Evolutionary conservation across 2,888 invertebrate genomes (phyloP), one percentile per base, ranked within the genome.

Genomic region (Norana najaformis): DNA sequence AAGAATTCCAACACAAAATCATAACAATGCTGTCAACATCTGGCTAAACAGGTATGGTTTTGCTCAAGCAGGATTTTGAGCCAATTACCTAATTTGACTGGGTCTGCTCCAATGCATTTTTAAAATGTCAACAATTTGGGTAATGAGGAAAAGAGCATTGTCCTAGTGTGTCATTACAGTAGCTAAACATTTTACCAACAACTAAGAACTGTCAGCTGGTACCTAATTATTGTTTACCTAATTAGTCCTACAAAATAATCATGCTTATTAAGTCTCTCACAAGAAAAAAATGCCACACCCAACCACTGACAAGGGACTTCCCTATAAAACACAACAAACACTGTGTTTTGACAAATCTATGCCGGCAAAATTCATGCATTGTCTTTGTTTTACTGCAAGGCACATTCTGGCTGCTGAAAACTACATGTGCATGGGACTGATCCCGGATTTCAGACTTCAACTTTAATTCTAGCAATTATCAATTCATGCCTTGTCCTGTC

Each of bases 211-310:
- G 69, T 69, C 69, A 69, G 13, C n/a, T n/a, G 13, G 69, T 8
- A 69, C n/a, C 69, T n/a, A 30, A 20, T 47, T 3, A 53, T 53
- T 30, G 30, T 69, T 69, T 69, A 69, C 69, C 30, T n/a, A 69
- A 69, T 69, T 69, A 69, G 30, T 6, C n/a, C 30, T 30, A 69
- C n/a, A n/a, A n/a, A 30, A 11, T 69, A n/a, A 69, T 69, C n/a
- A 47, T 23, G 47, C 47, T 23, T 47, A 23, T 23, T 47, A 69
- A 69, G 69, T 69, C 30, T n/a, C 30, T 69, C 69, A n/a, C 8
- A 69, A 69, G 30, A 69, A 69, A 69, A n/a, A n/a, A 69, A 69
- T 69, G 69, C 69, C 69, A 69, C 69, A 69, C 69, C 69, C 69
- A 0, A n/a, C 69, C 69, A 13, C 41, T 41, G 14, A 41, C n/a